phyloP scores from a whole-genome alignment of 2,888 invertebrate species.

The Furcula furcula region DNA sequence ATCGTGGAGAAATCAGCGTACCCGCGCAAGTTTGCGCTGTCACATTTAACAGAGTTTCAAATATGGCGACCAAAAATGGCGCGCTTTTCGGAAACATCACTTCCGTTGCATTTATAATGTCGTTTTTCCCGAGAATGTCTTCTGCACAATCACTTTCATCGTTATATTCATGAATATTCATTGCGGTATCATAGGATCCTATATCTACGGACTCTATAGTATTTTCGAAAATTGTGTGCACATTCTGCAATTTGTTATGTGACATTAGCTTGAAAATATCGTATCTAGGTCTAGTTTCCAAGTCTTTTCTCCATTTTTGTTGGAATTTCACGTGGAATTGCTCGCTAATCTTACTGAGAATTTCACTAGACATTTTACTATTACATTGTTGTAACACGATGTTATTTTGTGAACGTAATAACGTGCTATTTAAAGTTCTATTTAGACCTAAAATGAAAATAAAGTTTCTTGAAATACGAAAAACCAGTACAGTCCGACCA shows the following conservation, averaged over 20 bases:
- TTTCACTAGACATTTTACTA: slow-evolving; percentile 8
- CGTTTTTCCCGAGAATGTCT: not conserved
- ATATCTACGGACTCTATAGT: not conserved
- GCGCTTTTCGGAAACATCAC: slow-evolving; percentile 20
- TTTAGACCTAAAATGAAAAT: slow-evolving; percentile 18
- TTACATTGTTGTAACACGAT: slow-evolving; percentile 14
- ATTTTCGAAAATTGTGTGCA: not conserved
- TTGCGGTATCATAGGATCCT: too few species aligned
- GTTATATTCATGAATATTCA: not conserved
- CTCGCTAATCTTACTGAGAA: slow-evolving; percentile 14
- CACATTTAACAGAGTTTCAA: slow-evolving; percentile 45
- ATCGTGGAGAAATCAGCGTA: slow-evolving; percentile 35
- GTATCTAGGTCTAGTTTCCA: slow-evolving; percentile 1
- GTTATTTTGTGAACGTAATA: slow-evolving; percentile 7
- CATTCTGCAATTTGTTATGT: slow-evolving; percentile 2
- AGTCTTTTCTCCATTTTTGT: slow-evolving; percentile 5
- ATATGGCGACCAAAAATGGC: slow-evolving; percentile 47
- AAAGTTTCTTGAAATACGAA: too few species aligned
- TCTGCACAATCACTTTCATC: slow-evolving; percentile 2
- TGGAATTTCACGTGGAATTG: slow-evolving; percentile 12
- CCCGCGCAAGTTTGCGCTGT: slow-evolving; percentile 55
- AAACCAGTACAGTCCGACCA: too few species aligned
- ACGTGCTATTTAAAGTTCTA: slow-evolving; percentile 14
- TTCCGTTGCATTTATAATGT: not conserved
- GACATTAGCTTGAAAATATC: slow-evolving; percentile 1